A percentile compares a stretch with the other conserved stretches of the same genome.
These are phyloP conservation scores for Fragum whitleyi DNA, from an alignment of 2,888 invertebrate genomes.

Conservation along the genomic window DNA sequence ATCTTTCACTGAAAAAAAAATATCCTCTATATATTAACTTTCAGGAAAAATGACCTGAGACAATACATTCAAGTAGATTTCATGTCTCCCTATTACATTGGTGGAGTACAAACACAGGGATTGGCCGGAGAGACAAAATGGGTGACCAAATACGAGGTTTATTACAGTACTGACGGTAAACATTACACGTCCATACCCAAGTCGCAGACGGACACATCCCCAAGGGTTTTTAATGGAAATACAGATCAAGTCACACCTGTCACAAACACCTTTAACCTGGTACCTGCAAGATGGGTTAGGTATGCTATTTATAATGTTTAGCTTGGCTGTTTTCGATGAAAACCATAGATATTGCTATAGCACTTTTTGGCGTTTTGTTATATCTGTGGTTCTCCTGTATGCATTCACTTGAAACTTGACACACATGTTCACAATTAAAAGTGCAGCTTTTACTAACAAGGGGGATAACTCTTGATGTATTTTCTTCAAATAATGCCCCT, in stretches of 20 bases:
- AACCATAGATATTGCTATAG: background rate
- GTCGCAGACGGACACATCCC: slow-evolving; percentile 61
- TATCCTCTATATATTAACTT: too few species aligned
- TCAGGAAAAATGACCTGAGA: slow-evolving; percentile 64
- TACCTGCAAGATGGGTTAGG: slow-evolving; percentile 72
- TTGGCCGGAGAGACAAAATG: slow-evolving; percentile 64
- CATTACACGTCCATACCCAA: slow-evolving; percentile 64
- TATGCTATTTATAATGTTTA: too few species aligned
- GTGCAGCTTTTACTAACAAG: too few species aligned
- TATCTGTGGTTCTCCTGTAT: too few species aligned
- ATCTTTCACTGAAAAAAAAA: too few species aligned
- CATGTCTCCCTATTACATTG: slow-evolving; percentile 64
- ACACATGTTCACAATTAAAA: too few species aligned
- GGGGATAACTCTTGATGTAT: too few species aligned
- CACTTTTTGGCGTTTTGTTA: background rate
- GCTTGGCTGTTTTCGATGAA: too few species aligned
- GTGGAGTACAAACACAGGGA: slow-evolving; percentile 72
- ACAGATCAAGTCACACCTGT: slow-evolving; percentile 67
- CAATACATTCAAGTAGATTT: slow-evolving; percentile 74
- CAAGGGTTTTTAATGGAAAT: slow-evolving; percentile 68
- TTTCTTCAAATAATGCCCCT: too few species aligned
- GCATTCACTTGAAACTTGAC: too few species aligned
- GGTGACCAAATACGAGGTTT: slow-evolving; percentile 71
- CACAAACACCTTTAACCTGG: slow-evolving; percentile 66
- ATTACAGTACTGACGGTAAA: slow-evolving; percentile 73